Evolutionary conservation across 2,888 invertebrate species (phyloP).

Genomic region (Athetis lepigone): DNA sequence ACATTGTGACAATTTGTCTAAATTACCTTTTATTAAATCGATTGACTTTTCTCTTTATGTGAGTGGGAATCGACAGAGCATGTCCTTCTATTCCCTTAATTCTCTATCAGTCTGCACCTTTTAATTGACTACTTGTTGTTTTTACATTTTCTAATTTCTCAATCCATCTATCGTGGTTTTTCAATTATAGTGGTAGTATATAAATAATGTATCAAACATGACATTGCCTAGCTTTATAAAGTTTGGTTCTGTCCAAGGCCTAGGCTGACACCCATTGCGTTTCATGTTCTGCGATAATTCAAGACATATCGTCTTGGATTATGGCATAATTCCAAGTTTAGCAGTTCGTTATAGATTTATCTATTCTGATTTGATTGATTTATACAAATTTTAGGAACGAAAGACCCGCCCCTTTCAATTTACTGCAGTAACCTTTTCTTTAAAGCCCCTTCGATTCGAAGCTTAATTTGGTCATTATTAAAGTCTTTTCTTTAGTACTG

Average conservation of each 20-base stretch:
- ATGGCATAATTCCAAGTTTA: background rate
- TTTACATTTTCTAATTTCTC: too few species aligned
- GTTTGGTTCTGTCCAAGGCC: slow-evolving; percentile 1
- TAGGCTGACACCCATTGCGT: background rate
- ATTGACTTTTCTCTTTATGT: too few species aligned
- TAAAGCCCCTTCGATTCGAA: background rate
- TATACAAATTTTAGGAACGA: slow-evolving; percentile 2
- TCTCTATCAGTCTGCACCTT: background rate
- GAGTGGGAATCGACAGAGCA: too few species aligned
- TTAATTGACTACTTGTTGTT: too few species aligned
- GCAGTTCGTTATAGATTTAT: slow-evolving; percentile 4
- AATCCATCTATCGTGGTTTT: background rate
- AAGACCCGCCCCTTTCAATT: background rate
- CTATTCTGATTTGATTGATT: background rate
- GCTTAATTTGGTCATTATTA: slow-evolving; percentile 15
- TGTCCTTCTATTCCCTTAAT: too few species aligned
- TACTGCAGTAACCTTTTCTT: slow-evolving; percentile 5
- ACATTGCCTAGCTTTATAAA: too few species aligned
- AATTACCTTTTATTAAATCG: too few species aligned
- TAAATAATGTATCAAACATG: too few species aligned
- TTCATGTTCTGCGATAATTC: too few species aligned
- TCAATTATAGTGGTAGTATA: background rate
- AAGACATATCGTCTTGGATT: background rate
- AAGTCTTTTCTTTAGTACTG: background rate
- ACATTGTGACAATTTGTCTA: too few species aligned